Base-by-base conservation (phyloP, 2,797 vertebrate genomes). In the Phrynocephalus guinanensis region DNA sequence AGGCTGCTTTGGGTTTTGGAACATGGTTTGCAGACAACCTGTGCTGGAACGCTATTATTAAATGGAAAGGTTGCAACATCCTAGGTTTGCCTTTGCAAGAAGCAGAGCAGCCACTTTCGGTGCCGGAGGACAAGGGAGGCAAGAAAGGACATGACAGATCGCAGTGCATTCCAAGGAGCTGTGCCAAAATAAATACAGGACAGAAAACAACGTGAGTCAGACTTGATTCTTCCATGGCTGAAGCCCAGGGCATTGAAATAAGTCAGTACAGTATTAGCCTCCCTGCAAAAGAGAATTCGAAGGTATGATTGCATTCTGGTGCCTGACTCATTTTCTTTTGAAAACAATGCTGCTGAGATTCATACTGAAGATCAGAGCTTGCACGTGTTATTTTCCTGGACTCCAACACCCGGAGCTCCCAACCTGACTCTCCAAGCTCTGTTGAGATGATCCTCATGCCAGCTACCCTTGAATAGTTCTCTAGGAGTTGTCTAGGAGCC, bases 61-160 rank as follows among this genome's bases (percentile, higher is more conserved):
- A 91, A 48, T 86, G 24, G 33, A 88, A 86, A 85, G 38, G 30
- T 1, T 66, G 2, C 89, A 86, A 92, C 88, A 86, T 38, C 6
- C 91, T 92, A 52, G 52, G n/a, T 82, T 2, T 89, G 81, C 80
- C 85, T 79, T 92, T 79, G 75, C 84, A 87, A 91, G 92, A 86
- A 93, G 87, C 30, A 44, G 90, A 87, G 50, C 56, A 86, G 20
- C 86, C 88, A 26, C 86, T 82, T 94, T 88, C 30, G 16, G n/a
- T 82, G 76, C 93, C 85, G 80, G 30, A 91, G 89, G 89, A 78
- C 78, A 79, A 33, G 67, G 26, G 82, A 78, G 30, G 26, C 66
- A 70, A 70, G 63, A 50, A 60, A 79, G 56, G 15, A 15, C 1
- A 79, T 50, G 52, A 91, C 38, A 79, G 75, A 75, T 6, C 60